Base-by-base conservation (phyloP, 2,113 vertebrate genomes). In the Cebidichthys violaceus region DNA sequence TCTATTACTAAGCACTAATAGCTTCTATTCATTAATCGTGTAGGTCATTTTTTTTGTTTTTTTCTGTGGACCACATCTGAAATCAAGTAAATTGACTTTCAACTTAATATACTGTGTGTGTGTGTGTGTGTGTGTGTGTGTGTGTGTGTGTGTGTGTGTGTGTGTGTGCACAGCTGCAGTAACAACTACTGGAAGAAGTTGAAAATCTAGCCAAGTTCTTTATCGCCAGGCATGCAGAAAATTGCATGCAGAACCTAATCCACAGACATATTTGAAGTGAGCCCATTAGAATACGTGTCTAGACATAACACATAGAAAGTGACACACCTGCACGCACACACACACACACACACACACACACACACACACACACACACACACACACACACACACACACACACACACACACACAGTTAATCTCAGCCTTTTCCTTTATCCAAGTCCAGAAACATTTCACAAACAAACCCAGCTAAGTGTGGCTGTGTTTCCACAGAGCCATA, bases 371-470 rank as follows among this genome's bases (percentile, higher is more conserved):
- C 22, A 62, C 54, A 55, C 10, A 67, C 61, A 66, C 59, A 72
- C 27, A 50, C 75, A 10, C 6, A 14, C 29, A 29, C 45, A 20
- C 20, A 9, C 33, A 60, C 9, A 71, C 37, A 55, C 5, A 55
- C 68, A n/a, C 60, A 29, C 41, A 20, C 27, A 9, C 64, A 1
- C 15, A 64, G 24, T 27, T 24, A 27, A n/a, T 60, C 81, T 83
- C 66, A 18, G 35, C n/a, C 55, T 62, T 50, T 35, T 29, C 20
- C 52, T 81, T 73, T 54, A 76, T 71, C 50, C 13, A 24, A 54
- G 74, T 64, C 68, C 54, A 79, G 71, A 77, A 72, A 61, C 29
- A 75, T 57, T 85, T 74, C 55, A 59, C 33, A 88, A 78, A 79
- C 77, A 88, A 85, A 72, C 54, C 13, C 6, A 65, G 62, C 43